These are phyloP conservation scores for Gila orcuttii DNA, from an alignment of 2,113 vertebrate genomes.

Conservation along the genomic window DNA sequence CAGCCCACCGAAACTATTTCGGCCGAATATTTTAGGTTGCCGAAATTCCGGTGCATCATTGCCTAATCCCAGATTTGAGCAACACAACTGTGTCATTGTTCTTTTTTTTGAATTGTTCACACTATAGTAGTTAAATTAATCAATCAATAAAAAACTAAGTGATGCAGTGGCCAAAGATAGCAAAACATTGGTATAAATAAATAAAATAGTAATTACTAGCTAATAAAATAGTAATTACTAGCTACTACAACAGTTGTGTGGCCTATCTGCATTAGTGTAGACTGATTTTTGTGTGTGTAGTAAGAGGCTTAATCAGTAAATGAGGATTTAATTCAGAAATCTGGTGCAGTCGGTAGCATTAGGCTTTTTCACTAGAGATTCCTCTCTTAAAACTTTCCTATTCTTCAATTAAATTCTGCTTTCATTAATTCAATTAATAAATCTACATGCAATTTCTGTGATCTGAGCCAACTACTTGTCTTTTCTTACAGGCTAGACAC, in stretches of 20 bases:
- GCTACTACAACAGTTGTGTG: background rate
- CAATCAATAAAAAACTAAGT: background rate
- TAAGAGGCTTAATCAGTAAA: slow-evolving; percentile 20
- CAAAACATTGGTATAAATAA: background rate
- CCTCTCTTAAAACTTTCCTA: background rate
- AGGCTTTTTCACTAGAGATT: background rate
- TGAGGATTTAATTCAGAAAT: slow-evolving; percentile 31
- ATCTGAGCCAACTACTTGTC: background rate
- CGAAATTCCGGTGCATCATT: background rate
- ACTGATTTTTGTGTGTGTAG: background rate
- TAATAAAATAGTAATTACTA: background rate
- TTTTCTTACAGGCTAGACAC: background rate
- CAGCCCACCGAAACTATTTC: background rate
- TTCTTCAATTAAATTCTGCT: too few relatives aligned
- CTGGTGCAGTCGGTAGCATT: background rate
- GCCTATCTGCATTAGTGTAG: background rate
- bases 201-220: background rate
- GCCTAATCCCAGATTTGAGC: background rate
- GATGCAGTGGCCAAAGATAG: too few relatives aligned
- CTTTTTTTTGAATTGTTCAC: background rate
- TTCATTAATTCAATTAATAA: too few relatives aligned
- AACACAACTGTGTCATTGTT: background rate
- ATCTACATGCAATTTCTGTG: background rate
- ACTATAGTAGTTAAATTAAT: background rate
- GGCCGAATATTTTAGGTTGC: background rate